phyloP scores from a whole-genome alignment of 2,888 invertebrate species.

The Tinea trinotella region DNA sequence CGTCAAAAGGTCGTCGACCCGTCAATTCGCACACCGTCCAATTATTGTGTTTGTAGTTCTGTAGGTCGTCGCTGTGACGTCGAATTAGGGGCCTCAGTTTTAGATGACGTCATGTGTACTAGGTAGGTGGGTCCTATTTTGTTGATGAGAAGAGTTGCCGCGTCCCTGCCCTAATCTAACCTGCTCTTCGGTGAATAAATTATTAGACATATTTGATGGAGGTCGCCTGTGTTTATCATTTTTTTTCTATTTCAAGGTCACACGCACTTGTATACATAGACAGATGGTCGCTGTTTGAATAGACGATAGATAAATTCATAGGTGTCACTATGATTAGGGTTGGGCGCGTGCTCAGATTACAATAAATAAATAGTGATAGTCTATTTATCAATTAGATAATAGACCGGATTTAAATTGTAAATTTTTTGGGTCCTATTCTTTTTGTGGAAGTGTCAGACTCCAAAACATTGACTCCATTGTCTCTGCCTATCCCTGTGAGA shows the following conservation, averaged over 20 bases:
- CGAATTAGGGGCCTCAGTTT: slow-evolving; percentile 57
- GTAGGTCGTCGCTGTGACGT: slow-evolving; percentile 66
- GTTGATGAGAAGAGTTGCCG: no score
- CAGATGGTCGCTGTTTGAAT: neutral
- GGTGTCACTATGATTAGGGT: neutral
- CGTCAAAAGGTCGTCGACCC: slow-evolving; percentile 69
- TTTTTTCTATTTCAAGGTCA: slow-evolving; percentile 64
- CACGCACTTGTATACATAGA: neutral
- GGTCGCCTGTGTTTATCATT: slow-evolving; percentile 62
- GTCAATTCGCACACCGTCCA: slow-evolving; percentile 51
- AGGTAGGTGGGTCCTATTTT: slow-evolving; percentile 1
- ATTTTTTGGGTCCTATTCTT: no score
- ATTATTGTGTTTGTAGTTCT: slow-evolving; percentile 72
- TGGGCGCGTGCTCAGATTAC: neutral
- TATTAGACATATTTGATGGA: slow-evolving; percentile 51
- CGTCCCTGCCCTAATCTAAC: slow-evolving; percentile 58
- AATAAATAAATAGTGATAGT: neutral
- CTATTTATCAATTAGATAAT: no score
- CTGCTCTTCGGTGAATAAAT: slow-evolving; percentile 46
- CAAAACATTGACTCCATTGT: no score
- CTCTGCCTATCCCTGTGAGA: no score
- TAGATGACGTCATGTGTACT: slow-evolving; percentile 49
- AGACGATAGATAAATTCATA: neutral
- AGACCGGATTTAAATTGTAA: neutral
- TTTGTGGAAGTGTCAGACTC: no score